A percentile compares a stretch with the other conserved stretches of the same genome.
Evolutionary conservation across 2,888 invertebrate genomes (phyloP).

Genomic region (Griposia aprilina): DNA sequence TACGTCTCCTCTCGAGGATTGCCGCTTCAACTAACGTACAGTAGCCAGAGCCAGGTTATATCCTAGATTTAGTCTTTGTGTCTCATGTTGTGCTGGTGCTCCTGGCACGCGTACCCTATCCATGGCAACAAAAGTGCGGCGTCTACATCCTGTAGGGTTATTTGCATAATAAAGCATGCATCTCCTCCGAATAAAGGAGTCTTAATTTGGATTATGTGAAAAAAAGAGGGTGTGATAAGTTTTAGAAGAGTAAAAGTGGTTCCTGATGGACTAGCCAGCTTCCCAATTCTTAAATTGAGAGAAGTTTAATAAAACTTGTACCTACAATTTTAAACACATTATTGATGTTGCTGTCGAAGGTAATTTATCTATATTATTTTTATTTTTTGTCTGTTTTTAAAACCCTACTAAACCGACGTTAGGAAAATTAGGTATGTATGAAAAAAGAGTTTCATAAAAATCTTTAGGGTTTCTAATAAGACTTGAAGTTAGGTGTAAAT

Average conservation of each 20-base stretch:
- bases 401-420: too few species aligned
- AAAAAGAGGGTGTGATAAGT: neutral
- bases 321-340: too few species aligned
- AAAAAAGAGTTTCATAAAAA: too few species aligned
- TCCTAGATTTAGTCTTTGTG: neutral
- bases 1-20: too few species aligned
- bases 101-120: constrained; percentile 11
- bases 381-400: too few species aligned
- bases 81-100: constrained; percentile 20
- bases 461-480: neutral
- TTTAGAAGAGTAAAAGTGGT: neutral
- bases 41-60: too few species aligned
- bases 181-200: neutral
- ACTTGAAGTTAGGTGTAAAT: neutral
- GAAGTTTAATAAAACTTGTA: too few species aligned
- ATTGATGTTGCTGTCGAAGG: too few species aligned
- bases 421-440: too few species aligned
- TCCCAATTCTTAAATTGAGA: too few species aligned
- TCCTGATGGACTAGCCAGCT: neutral
- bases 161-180: neutral
- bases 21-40: neutral
- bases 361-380: too few species aligned
- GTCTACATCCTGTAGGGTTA: neutral
- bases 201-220: neutral
- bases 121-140: neutral